Base-by-base conservation (phyloP, 1,140 invertebrate species). In the Drosophila serrata region DNA sequence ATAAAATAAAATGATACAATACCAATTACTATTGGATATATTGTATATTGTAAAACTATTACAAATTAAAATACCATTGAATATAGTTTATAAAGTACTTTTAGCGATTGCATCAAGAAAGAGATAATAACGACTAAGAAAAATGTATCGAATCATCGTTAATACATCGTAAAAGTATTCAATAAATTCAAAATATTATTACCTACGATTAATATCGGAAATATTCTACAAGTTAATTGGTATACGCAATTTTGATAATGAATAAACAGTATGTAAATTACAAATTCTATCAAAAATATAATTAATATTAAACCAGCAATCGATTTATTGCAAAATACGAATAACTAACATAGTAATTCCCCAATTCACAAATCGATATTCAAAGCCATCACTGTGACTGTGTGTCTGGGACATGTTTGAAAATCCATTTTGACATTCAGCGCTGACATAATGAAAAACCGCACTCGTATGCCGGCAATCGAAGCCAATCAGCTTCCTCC, bases 351-450 rank as follows among this genome's bases (percentile, higher is more conserved):
- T 24, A 3, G 1, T 9, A 9, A 15, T 45, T 13, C 2, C 0
- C 11, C 43, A 8, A 24, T 13, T 17, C 17, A 0, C 7, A 6
- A 13, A 22, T 19, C 17, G 31, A 33, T 22, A 9, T 22, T 22
- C 12, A 15, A 4, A 7, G 1, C 7, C 33, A 37, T 53, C 8
- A 15, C 19, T 22, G 22, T n/a, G 31, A 35, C 29, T 13, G 9
- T 35, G 17, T 53, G 65, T 79, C 69, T 65, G 43, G 62, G 57
- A 74, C 63, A 79, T 75, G 65, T 79, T 86, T 37, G 74, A 70
- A 86, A 79, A 72, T 81, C 58, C 79, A 86, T 86, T 86, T 70
- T 79, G 69, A 79, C 69, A 86, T 67, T 86, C 79, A 58, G 59
- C 58, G 42, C 46, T 35, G 68, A 72, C 61, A 79, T 81, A 78